Percentiles rank a stretch among this genome's conserved stretches.
phyloP scores from a whole-genome alignment of 2,797 vertebrate species.

The Chloroceryle inda region DNA sequence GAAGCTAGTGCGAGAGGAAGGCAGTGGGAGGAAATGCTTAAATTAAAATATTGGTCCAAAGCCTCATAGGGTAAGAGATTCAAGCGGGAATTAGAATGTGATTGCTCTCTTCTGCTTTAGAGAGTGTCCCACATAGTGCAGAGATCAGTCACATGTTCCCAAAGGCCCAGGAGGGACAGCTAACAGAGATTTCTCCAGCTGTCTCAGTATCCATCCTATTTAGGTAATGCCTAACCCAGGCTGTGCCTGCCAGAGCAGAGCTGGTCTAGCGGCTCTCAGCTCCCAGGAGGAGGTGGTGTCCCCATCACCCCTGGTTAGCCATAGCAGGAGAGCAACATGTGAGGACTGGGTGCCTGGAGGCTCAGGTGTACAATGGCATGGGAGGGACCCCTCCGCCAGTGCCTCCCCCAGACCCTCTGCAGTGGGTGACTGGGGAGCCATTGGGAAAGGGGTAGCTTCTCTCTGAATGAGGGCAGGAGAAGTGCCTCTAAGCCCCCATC shows the following conservation, averaged over 20 bases:
- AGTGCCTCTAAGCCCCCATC: neutral
- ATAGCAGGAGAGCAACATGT: neutral
- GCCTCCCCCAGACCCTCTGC: neutral
- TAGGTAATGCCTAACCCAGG: neutral
- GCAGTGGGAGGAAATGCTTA: neutral
- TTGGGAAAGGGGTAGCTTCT: neutral
- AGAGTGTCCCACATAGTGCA: neutral
- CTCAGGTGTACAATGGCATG: neutral
- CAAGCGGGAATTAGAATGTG: rapidly evolving
- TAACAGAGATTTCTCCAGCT: neutral
- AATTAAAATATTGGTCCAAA: neutral
- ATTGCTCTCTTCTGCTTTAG: neutral
- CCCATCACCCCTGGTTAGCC: rapidly evolving
- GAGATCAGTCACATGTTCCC: neutral
- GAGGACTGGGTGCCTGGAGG: neutral
- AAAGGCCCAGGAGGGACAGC: neutral
- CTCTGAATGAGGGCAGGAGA: neutral
- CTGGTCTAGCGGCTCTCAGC: neutral
- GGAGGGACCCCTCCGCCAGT: neutral
- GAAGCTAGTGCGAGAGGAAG: neutral
- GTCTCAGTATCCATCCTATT: neutral
- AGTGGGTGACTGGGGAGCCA: neutral
- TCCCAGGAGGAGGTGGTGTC: neutral
- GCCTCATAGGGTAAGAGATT: neutral
- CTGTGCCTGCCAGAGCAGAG: neutral